phyloP scores from a whole-genome alignment of 2,888 invertebrate species.

The Seladonia tumulorum region DNA sequence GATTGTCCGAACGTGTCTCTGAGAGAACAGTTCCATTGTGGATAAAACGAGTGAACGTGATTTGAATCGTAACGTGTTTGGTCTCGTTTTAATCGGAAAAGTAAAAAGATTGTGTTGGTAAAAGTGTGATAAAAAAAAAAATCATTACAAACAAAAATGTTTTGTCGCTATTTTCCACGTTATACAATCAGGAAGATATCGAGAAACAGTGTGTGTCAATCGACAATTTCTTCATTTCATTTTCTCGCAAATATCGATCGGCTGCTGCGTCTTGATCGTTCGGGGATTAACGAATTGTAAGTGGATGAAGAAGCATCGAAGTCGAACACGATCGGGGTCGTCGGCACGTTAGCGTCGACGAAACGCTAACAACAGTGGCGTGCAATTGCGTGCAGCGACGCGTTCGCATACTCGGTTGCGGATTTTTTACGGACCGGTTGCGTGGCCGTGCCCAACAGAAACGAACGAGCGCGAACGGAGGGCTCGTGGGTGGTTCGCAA shows the following conservation, averaged over 20 bases:
- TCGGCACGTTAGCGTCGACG: not conserved
- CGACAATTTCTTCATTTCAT: too few species aligned
- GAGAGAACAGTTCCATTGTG: too few species aligned
- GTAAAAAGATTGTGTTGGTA: too few species aligned
- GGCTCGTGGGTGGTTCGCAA: not conserved
- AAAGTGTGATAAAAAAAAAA: too few species aligned
- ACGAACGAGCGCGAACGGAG: not conserved
- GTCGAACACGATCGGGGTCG: not conserved
- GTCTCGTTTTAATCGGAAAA: too few species aligned
- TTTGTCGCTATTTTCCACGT: not conserved
- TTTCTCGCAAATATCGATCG: too few species aligned
- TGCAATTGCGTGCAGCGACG: not conserved
- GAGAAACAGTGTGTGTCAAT: not conserved
- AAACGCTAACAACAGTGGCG: not conserved
- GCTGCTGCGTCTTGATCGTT: too few species aligned
- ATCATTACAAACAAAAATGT: too few species aligned
- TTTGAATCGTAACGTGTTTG: too few species aligned
- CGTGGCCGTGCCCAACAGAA: conserved; percentile 6
- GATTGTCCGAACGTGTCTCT: too few species aligned
- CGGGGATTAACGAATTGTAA: too few species aligned
- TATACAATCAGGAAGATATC: not conserved
- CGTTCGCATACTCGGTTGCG: not conserved
- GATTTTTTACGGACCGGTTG: conserved; percentile 8
- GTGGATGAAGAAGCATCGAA: not conserved
- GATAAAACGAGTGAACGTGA: too few species aligned